phyloP scores from a whole-genome alignment of 2,797 vertebrate genomes.

The Decapterus maruadsi region DNA sequence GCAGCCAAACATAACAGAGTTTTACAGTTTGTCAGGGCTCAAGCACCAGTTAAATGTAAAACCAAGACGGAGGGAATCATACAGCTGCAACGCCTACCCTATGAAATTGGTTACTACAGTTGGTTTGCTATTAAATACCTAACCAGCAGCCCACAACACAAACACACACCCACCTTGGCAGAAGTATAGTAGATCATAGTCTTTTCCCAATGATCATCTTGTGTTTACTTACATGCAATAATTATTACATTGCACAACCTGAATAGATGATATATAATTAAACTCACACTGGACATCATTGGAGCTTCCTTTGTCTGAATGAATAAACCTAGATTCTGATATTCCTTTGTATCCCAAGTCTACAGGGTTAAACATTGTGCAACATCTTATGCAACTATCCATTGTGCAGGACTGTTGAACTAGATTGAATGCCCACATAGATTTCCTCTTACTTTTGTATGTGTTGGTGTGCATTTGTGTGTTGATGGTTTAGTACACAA shows the following conservation, averaged over 20 bases:
- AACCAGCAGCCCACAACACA: background rate
- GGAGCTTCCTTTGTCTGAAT: background rate
- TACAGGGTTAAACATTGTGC: background rate
- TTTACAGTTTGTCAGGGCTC: background rate
- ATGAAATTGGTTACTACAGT: background rate
- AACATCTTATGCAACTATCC: background rate
- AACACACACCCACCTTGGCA: background rate
- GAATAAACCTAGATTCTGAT: background rate
- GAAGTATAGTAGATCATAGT: no score
- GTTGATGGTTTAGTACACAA: constrained; percentile 27
- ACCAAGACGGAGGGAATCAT: background rate
- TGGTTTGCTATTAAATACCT: background rate
- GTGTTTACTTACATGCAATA: background rate
- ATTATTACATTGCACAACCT: background rate
- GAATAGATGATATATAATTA: background rate
- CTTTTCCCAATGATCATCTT: background rate
- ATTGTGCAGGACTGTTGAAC: constrained; percentile 9
- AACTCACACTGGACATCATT: no score
- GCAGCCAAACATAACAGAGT: background rate
- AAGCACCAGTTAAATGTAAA: constrained; percentile 12
- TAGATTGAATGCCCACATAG: background rate
- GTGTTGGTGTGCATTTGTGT: constrained; percentile 26
- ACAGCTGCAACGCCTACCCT: background rate
- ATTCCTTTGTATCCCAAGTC: background rate
- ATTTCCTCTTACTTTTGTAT: background rate